These are phyloP conservation scores for Sternotherus odoratus DNA, from an alignment of 2,797 vertebrate genomes.

Conservation along the genomic window DNA sequence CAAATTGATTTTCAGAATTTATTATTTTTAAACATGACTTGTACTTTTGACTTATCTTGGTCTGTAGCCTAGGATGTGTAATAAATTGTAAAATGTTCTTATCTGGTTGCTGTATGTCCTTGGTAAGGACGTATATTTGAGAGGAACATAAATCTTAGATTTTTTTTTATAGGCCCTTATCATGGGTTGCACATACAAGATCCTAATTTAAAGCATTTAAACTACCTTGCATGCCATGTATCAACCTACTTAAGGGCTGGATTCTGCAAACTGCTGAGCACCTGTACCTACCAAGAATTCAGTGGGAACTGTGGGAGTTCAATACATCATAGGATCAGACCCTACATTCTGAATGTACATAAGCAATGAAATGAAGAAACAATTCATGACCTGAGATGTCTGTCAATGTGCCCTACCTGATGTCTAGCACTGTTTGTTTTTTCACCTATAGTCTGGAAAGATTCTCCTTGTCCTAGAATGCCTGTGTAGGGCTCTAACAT, in stretches of 20 bases:
- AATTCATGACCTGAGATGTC: not conserved
- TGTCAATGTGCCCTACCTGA: not conserved
- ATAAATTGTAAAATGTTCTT: slow-evolving; percentile 45
- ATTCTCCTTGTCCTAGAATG: not conserved
- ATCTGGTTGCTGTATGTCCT: slow-evolving; percentile 33
- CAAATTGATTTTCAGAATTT: not conserved
- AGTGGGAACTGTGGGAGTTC: not conserved
- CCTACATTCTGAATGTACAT: not conserved
- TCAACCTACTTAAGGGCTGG: not conserved
- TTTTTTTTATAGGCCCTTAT: not conserved
- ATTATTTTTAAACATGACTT: slow-evolving; percentile 34
- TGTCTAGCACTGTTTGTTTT: accelerated
- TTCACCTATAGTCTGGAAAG: not conserved
- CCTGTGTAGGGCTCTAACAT: not conserved
- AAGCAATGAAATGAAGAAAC: not conserved
- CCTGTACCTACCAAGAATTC: not conserved
- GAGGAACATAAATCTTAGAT: slow-evolving; percentile 12
- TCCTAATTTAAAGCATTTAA: slow-evolving; percentile 4
- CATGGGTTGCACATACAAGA: not conserved
- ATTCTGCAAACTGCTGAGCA: not conserved
- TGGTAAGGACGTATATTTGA: not conserved
- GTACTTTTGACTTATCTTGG: slow-evolving; percentile 33
- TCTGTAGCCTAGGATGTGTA: slow-evolving; percentile 21
- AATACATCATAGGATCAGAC: not conserved
- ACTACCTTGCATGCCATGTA: not conserved